A percentile compares a stretch with the other conserved stretches of the same genome.
Conservation (phyloP, 2,888 invertebrate species). For the Sepiola atlantica region DNA sequence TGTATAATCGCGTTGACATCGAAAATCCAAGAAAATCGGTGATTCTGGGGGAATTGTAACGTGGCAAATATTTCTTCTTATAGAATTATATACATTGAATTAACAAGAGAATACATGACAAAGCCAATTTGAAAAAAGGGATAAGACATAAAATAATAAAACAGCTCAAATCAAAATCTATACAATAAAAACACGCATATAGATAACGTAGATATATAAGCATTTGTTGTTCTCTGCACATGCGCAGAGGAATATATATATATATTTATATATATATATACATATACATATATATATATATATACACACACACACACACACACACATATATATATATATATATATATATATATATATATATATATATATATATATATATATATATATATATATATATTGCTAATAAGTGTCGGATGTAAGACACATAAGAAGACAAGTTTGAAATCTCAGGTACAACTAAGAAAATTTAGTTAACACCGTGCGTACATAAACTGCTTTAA, state of each 20-base stretch:
- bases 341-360: not conserved
- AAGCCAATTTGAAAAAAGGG: not conserved
- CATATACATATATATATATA: no score
- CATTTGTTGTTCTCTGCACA: not conserved
- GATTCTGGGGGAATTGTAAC: not conserved
- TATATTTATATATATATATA: not conserved
- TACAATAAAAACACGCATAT: not conserved
- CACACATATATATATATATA: no score
- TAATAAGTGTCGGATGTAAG: not conserved
- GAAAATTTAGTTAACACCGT: conserved; percentile 32
- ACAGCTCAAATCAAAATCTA: not conserved
- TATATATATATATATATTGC: no score
- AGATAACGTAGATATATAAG: not conserved
- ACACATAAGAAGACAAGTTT: not conserved
- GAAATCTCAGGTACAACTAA: not conserved
- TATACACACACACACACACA: no score
- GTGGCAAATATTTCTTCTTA: not conserved
- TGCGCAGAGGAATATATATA: not conserved
- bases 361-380: not conserved
- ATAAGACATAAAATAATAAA: not conserved
- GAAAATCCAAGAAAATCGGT: not conserved
- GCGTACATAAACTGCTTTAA: not conserved
- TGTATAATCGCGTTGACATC: not conserved
- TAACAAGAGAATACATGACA: not conserved
- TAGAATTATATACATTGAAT: not conserved